Percentiles rank a stretch among this genome's conserved stretches.
These are phyloP conservation scores for Helicolenus hilgendorfi DNA, from an alignment of 2,797 vertebrate species.

Conservation along the genomic window DNA sequence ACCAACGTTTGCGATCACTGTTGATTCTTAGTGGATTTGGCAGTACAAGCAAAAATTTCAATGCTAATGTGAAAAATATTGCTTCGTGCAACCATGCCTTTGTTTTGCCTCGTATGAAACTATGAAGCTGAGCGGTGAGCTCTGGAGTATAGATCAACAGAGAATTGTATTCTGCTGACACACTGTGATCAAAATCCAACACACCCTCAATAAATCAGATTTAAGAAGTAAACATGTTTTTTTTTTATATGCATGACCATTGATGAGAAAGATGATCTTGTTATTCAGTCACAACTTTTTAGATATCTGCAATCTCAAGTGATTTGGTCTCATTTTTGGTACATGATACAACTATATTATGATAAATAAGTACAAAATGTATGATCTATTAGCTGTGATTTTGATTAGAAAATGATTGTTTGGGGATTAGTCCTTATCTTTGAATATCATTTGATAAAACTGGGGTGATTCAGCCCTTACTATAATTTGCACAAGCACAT, in stretches of 20 bases:
- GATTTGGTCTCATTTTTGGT: background rate
- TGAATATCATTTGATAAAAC: slow-evolving; percentile 3
- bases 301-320: background rate
- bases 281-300: slow-evolving; percentile 15
- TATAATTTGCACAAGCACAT: background rate
- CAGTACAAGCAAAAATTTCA: background rate
- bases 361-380: background rate
- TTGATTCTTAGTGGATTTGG: background rate
- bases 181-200: slow-evolving; percentile 4
- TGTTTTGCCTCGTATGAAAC: background rate
- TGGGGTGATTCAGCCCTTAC: background rate
- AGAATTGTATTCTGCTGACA: slow-evolving; percentile 1
- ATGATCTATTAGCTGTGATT: background rate
- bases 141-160: background rate
- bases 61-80: background rate
- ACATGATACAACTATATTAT: background rate
- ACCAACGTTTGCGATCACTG: background rate
- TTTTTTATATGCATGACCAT: slow-evolving; percentile 3
- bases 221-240: background rate
- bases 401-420: slow-evolving; percentile 2
- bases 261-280: background rate
- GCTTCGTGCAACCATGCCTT: background rate
- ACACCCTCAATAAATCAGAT: background rate
- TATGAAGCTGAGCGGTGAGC: background rate
- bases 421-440: background rate